Conservation (phyloP, 30 jellyfish, hydroid and myxozoan genomes). For the Pseudorhiza aurosa region DNA sequence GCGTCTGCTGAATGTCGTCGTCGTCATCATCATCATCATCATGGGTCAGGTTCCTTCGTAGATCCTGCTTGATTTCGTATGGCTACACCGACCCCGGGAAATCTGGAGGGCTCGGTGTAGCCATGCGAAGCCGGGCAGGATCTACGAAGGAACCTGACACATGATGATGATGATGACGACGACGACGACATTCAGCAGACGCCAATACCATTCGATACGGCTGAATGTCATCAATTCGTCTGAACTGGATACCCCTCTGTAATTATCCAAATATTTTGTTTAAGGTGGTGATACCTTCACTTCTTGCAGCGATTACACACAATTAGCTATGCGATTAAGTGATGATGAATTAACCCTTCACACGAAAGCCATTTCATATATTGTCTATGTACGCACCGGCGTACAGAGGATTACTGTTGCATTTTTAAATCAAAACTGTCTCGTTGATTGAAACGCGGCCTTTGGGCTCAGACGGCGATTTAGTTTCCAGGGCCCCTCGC, state of each 20-base stretch:
- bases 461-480: constrained; percentile 21
- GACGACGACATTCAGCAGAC: too few relatives aligned
- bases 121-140: too few relatives aligned
- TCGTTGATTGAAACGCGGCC: constrained; percentile 50
- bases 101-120: too few relatives aligned
- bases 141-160: too few relatives aligned
- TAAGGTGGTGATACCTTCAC: constrained; percentile 5
- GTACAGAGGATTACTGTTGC: constrained; percentile 47
- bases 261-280: constrained; percentile 44
- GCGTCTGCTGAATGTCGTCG: too few relatives aligned
- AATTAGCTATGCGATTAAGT: constrained; percentile 61
- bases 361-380: constrained; percentile 57
- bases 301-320: constrained; percentile 10
- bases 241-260: background rate
- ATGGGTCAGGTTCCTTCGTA: too few relatives aligned
- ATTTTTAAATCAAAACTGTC: constrained; percentile 43
- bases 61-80: too few relatives aligned
- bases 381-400: constrained; percentile 62
- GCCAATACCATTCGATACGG: too few relatives aligned
- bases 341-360: constrained; percentile 73
- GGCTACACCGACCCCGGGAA: too few relatives aligned
- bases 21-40: too few relatives aligned
- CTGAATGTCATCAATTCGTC: too few relatives aligned
- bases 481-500: constrained; percentile 29
- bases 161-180: too few relatives aligned